Conservation (phyloP, 1,140 invertebrate species). For the Drosophila seguyi region DNA sequence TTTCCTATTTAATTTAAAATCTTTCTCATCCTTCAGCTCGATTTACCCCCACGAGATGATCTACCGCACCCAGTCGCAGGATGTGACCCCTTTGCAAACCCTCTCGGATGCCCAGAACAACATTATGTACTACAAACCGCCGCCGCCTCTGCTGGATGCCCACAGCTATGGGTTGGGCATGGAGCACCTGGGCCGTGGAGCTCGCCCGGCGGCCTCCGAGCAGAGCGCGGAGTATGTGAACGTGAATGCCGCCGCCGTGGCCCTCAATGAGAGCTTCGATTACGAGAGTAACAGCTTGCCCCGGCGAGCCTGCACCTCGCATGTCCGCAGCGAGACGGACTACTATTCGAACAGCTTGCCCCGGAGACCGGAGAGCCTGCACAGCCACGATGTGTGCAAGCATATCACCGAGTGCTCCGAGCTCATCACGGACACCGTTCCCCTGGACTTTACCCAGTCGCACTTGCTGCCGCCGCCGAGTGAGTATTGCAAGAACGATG, state of each 20-base stretch:
- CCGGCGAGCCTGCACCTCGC: conserved; percentile 70
- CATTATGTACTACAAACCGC: conserved; percentile 80
- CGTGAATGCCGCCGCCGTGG: conserved; percentile 68
- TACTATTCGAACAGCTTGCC: conserved; percentile 81
- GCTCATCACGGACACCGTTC: conserved; percentile 65
- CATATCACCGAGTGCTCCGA: conserved; percentile 80
- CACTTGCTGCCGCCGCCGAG: conserved; percentile 76
- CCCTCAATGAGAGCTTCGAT: conserved; percentile 74
- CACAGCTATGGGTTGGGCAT: conserved; percentile 69
- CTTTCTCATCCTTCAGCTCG: neutral
- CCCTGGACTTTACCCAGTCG: conserved; percentile 71
- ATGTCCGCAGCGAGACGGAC: conserved; percentile 69
- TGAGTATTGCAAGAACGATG: conserved; percentile 76
- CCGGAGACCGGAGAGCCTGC: conserved; percentile 54
- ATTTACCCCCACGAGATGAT: conserved; percentile 89
- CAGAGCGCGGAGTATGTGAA: conserved; percentile 69
- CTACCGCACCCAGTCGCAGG: conserved; percentile 93
- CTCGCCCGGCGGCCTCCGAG: conserved; percentile 35
- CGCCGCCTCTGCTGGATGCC: conserved; percentile 66
- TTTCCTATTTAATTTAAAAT: neutral
- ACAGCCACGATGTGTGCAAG: conserved; percentile 74
- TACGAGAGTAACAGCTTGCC: conserved; percentile 84
- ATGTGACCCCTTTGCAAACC: conserved; percentile 81
- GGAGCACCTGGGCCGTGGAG: conserved; percentile 59
- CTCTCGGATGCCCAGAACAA: conserved; percentile 77